phyloP scores from a whole-genome alignment of 2,888 invertebrate genomes.

The Hypomecis punctinalis region DNA sequence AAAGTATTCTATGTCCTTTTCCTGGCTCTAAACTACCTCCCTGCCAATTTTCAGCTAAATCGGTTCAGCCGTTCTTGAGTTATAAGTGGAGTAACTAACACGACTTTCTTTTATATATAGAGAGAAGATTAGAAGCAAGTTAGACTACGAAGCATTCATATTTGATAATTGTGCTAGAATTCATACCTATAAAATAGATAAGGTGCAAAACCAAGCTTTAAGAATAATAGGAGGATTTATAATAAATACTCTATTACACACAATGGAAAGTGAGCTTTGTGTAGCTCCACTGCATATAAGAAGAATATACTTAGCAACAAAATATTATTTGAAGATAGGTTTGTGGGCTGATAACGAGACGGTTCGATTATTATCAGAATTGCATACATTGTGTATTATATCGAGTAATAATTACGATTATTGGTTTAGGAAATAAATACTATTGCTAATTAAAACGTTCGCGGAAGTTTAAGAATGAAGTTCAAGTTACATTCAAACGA shows the following conservation, averaged over 20 bases:
- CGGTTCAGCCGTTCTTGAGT: no score
- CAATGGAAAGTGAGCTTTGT: conserved; percentile 2
- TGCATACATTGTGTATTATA: not conserved
- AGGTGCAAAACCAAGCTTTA: conserved; percentile 4
- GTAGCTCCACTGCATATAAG: conserved; percentile 1
- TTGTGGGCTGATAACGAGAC: not conserved
- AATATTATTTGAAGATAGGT: not conserved
- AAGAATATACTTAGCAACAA: conserved; percentile 1
- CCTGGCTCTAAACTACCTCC: no score
- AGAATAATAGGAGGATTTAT: conserved; percentile 8
- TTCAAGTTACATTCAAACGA: no score
- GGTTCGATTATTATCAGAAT: not conserved
- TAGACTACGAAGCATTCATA: not conserved
- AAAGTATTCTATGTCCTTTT: no score
- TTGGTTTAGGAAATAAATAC: no score
- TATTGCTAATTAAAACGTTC: no score
- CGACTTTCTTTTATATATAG: no score
- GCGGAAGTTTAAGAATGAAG: no score
- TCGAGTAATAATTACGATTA: no score
- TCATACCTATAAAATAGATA: not conserved
- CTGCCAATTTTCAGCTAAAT: no score
- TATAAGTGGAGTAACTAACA: no score
- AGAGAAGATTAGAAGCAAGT: no score
- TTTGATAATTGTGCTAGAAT: conserved; percentile 1
- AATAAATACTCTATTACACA: not conserved